Evolutionary conservation across 2,113 vertebrate genomes (phyloP).

Genomic region (Albula glossodonta): DNA sequence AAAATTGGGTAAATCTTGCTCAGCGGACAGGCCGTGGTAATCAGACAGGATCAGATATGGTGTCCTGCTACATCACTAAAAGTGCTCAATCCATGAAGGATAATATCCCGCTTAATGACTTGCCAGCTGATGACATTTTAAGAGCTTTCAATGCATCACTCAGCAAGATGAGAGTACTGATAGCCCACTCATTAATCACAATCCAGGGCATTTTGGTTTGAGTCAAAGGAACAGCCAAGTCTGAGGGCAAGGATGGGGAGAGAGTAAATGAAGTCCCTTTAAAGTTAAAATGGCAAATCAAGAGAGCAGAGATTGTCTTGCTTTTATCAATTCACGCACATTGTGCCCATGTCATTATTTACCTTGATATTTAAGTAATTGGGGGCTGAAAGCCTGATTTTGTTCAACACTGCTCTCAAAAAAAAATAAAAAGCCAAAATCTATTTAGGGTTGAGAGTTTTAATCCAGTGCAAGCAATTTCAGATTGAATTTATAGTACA

Average conservation of each 20-base stretch:
- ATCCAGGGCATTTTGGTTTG: not conserved
- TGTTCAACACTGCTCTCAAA: not conserved
- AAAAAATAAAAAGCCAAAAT: not conserved
- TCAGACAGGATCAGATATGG: conserved; percentile 11
- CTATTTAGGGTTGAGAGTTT: not conserved
- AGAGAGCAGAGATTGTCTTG: not conserved
- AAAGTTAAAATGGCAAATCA: conserved; percentile 1
- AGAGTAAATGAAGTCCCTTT: conserved; percentile 3
- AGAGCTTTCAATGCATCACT: conserved; percentile 25
- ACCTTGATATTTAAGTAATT: not conserved
- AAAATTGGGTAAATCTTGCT: not conserved
- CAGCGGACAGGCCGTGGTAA: not conserved
- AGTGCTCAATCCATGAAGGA: conserved; percentile 3
- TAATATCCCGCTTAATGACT: conserved; percentile 22
- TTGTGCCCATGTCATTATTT: not conserved
- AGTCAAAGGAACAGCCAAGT: conserved; percentile 9
- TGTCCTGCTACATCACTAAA: conserved; percentile 5
- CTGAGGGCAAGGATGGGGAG: not conserved
- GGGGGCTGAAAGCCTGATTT: not conserved
- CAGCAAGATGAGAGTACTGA: not conserved
- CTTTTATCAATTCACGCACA: not conserved
- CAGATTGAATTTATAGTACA: not conserved
- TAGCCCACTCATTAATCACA: conserved; percentile 20
- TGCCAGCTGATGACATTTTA: conserved; percentile 17
- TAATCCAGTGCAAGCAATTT: not conserved